Base-by-base conservation (phyloP, 2,888 invertebrate genomes). In the Mactromeris polynyma region DNA sequence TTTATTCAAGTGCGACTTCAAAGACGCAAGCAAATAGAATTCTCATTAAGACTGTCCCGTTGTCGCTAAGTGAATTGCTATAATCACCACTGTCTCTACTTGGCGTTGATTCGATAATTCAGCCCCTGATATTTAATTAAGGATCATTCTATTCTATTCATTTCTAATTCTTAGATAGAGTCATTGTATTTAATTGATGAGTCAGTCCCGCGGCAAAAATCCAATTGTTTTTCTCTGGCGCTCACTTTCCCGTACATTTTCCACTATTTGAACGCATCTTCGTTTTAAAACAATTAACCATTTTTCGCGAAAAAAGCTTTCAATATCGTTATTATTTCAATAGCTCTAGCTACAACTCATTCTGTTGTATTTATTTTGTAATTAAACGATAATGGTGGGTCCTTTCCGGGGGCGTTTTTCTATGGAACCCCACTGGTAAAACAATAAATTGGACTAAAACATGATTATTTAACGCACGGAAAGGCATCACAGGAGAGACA, bases 341-440 rank as follows among this genome's bases (percentile, higher is more conserved):
- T 73, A 36, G 11, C 26, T 19, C 33, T 21, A 36, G 36, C 73
- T 73, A 36, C 33, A 17, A 19, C 73, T 73, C 73, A 36, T 88
- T 83, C 80, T 31, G 83, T 84, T 77, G 88, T 90, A 86, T 90
- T 90, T 90, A 90, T 90, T 90, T 88, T 85, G 83, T 82, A 90
- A 90, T 90, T 89, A 89, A 73, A 69, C 85, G 82, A 46, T 85
- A 89, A 89, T 89, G 84, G 81, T 46, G 64, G 33, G 40, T 40
- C 40, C 78, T 81, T 46, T 81, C 81, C 81, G 81, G 81, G 69
- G 81, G 69, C 81, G 51, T 81, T 86, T 81, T 42, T 86, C 42
- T 73, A 82, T 83, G 86, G 77, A 14, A 42, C 64, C 86, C 86
- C 58, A 78, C 78, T 58, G 86, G 36, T 87, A 58, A 87, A 87